Evolutionary conservation across 2,113 vertebrate species (phyloP), one percentile per base, ranked within the genome.

Genomic region (Puma concolor): DNA sequence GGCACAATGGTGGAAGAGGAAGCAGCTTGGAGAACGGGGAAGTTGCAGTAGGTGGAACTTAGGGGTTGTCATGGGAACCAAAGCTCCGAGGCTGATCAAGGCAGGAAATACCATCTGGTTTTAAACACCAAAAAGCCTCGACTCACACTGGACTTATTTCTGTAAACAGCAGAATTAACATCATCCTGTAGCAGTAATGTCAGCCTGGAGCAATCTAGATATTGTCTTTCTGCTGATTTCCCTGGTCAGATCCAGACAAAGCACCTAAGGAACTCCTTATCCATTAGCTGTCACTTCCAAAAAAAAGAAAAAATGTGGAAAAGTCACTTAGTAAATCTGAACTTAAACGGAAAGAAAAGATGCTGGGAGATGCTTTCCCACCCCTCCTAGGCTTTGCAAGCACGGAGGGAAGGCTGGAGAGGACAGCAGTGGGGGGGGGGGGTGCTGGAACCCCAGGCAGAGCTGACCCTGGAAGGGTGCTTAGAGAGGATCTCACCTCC

Each of bases 51-150:
- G 97, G 95, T 95, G 97, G 96, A 97, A 97, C 98, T 96, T 97
- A 1, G 9, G 72, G 94, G 98, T 98, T 98, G 95, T 96, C 96
- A 98, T 98, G 96, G 98, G 85, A 98, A 98, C 98, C 92, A 91
- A 92, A 96, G 96, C 97, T 95, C 98, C 31, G 11, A 97, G 91
- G 88, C 97, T 97, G 96, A 98, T 97, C 95, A 95, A 98, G 93
- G 97, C 98, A 98, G 98, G 97, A 98, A 98, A 96, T 97, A 98
- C 98, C 98, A 98, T 98, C 98, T 98, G 98, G 97, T 95, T 98
- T 97, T 88, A 96, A 97, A 97, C 97, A 97, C 97, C 97, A 85
- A 95, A 98, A 97, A 97, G 88, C 97, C 93, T 97, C 94, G 0
- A 67, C 94, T 98, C 97, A 96, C 96, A 96, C 93, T 92, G 97